Evolutionary conservation across 30 jellyfish, hydroid and myxozoan species (phyloP), one percentile per base, ranked within the genome.

Genomic region (Cassiopea andromeda): DNA sequence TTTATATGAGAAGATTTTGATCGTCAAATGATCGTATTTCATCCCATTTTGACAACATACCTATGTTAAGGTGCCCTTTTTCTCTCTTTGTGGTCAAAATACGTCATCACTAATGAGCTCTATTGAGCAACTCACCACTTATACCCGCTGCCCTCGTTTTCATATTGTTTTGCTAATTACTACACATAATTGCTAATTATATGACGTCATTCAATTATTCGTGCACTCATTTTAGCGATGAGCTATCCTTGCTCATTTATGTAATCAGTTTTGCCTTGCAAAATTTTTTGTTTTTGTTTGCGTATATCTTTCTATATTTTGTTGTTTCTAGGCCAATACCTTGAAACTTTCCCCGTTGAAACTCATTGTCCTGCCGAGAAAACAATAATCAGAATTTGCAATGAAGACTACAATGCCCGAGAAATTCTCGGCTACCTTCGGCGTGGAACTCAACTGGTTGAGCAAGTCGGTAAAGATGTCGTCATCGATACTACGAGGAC

Each of bases 381-480:
- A 27, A 93, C 99, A 10, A 66, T 85, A 47, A 91, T 96, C 47
- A 82, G 87, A 47, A 92, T 89, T 6, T 89, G 81, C 84, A 84
- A 75, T 72, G 84, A 90, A 50, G 86, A 72, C 61, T 96, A 91
- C 93, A 86, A 92, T 64, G 99, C 99, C 67, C 91, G 94, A 2
- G 97, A 96, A 16, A 78, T 96, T 15, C 83, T 96, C 46, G 99
- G 99, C 48, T 92, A 91, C 89, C 90, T 96, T 38, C 88, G 99
- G 45, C 92, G 99, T 44, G 99, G 99, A 27, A 96, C 93, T 0
- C 99, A 96, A 73, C 91, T 96, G 7, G 99, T 96, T 2, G 99
- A 96, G 57, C 97, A 96, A 68, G 75, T 92, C 60, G 93, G 87
- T 17, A 94, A 96, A 18, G 93, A 97, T 10, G 96, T 87, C 19